phyloP scores from a whole-genome alignment of 2,888 invertebrate species.

The Synanthedon andrenaeformis region DNA sequence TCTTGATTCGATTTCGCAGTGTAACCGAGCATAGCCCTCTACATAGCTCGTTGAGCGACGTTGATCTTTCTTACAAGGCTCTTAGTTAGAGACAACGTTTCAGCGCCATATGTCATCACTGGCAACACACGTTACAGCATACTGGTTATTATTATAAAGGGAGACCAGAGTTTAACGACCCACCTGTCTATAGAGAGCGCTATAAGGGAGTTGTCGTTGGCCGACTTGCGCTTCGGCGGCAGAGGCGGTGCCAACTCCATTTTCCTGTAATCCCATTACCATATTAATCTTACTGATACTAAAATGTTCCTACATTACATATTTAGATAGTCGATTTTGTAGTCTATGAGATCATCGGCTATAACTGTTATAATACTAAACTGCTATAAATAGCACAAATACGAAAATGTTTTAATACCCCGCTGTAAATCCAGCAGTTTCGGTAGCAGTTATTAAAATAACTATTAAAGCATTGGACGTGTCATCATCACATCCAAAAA shows the following conservation, averaged over 20 bases:
- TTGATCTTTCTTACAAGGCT: no score
- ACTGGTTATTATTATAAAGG: neutral
- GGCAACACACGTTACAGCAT: neutral
- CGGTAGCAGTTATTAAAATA: no score
- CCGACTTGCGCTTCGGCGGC: constrained; percentile 79
- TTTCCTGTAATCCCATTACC: constrained; percentile 55
- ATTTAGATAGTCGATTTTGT: no score
- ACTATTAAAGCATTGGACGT: no score
- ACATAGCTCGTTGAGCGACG: no score
- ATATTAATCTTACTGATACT: constrained; percentile 5
- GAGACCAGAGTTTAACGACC: constrained; percentile 18
- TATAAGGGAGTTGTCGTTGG: constrained; percentile 62
- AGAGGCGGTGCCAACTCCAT: constrained; percentile 81
- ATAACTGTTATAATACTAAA: neutral
- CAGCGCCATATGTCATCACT: no score
- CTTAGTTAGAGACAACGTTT: no score
- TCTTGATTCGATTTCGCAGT: no score
- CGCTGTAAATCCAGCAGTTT: no score
- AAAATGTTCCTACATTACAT: neutral
- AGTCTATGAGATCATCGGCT: no score
- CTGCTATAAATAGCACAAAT: neutral
- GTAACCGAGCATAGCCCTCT: no score
- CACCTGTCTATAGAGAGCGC: constrained; percentile 74
- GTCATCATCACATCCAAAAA: no score
- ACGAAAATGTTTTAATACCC: neutral